Evolutionary conservation across 2,888 invertebrate genomes (phyloP).

Genomic region (Agrotis exclamationis): DNA sequence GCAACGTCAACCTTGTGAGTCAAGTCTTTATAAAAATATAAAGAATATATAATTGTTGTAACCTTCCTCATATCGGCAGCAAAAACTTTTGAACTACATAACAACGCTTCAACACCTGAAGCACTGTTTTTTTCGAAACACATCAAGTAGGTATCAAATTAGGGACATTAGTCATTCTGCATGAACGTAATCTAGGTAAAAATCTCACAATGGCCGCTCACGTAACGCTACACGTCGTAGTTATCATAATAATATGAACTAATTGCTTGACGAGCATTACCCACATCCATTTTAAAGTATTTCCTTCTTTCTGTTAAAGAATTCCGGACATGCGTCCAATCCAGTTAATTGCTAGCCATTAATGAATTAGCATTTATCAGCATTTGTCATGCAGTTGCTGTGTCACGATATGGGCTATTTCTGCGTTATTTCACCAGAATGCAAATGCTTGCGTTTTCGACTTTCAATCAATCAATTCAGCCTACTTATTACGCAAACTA

Average conservation of each 20-base stretch:
- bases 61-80: slow-evolving; percentile 31
- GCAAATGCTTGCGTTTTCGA: neutral
- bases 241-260: slow-evolving; percentile 53
- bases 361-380: slow-evolving; percentile 34
- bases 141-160: slow-evolving; percentile 34
- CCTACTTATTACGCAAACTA: neutral
- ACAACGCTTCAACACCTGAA: slow-evolving; percentile 7
- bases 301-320: slow-evolving; percentile 60
- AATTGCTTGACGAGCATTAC: slow-evolving; percentile 53
- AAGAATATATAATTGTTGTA: slow-evolving; percentile 19
- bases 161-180: slow-evolving; percentile 45
- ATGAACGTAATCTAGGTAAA: slow-evolving; percentile 52
- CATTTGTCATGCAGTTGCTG: slow-evolving; percentile 35
- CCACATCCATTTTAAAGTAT: slow-evolving; percentile 57
- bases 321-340: slow-evolving; percentile 56
- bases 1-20: slow-evolving; percentile 42
- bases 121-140: slow-evolving; percentile 17
- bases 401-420: slow-evolving; percentile 1
- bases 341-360: slow-evolving; percentile 41
- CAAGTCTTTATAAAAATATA: slow-evolving; percentile 30
- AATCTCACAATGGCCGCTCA: slow-evolving; percentile 56
- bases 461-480: neutral
- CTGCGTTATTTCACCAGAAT: slow-evolving; percentile 9
- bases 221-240: slow-evolving; percentile 50
- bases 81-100: slow-evolving; percentile 17